Evolutionary conservation across 2,888 invertebrate species (phyloP), one percentile per base, ranked within the genome.

Genomic region (Chrysolina americana): DNA sequence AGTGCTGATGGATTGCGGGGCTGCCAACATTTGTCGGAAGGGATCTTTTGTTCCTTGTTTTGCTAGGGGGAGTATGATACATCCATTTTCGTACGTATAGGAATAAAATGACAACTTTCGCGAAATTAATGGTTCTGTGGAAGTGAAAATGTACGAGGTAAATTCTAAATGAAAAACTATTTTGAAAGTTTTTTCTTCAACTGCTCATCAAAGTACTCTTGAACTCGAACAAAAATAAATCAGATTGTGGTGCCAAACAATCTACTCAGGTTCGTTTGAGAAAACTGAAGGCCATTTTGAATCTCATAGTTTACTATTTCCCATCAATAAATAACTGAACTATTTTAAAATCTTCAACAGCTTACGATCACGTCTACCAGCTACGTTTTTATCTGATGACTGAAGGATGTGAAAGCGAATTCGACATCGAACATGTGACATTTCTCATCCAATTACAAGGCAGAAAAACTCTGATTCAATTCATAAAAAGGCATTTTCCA

Each of bases 1-100:
- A n/a, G 59, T 36, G 59, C 28, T 59, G 59, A 59, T 59, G 59
- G 59, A 59, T 59, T 28, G 59, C 28, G 8, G n/a, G 59, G 59
- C 59, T 28, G 28, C 15, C 36, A 28, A 36, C 59, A 59, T 36
- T 59, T 59, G 59, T 59, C 59, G 59, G 36, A 36, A 59, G 10
- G 28, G 36, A 59, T 59, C 59, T 59, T 59, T 59, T 59, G 59
- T 59, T 59, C 10, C 36, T 9, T 5, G 36, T 15, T 28, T 59
- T 59, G 59, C 8, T 11, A 36, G 59, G 59, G 59, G 59, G n/a
- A 59, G 36, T 36, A 36, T 59, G 36, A 59, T 36, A n/a, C 28
- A 23, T 28, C 10, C 36, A n/a, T 59, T 28, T 59, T 59, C n/a
- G 50, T 9, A 59, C n/a, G 47, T n/a, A 28, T 28, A 59, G n/a